Evolutionary conservation across 2,113 vertebrate species (phyloP), one percentile per base, ranked within the genome.

Genomic region (Osmerus eperlanus): DNA sequence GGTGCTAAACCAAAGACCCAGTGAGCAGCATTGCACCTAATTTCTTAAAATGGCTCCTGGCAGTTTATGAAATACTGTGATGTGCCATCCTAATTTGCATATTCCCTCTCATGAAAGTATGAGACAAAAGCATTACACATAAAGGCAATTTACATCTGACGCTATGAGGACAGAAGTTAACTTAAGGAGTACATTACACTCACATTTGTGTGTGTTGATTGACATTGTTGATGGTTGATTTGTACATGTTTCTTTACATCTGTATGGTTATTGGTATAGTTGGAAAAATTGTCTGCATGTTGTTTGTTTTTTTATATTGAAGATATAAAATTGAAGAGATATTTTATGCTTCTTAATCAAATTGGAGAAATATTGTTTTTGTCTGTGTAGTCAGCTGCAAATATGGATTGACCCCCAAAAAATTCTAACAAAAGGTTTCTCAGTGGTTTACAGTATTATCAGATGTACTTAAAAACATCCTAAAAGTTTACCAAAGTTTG

Each of bases 51-150:
- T 21, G 60, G 16, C 25, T 14, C 60, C 68, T 78, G 82, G 81
- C 76, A 47, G 68, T 81, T 72, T 84, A 79, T 81, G 79, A 76
- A 68, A 77, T 76, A 82, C 73, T 86, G 82, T 87, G 77, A 67
- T 71, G 72, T 74, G 70, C 29, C 79, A 81, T 73, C 80, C 77
- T 81, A 83, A 80, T 76, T 63, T 0, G 70, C 83, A 76, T 41
- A 67, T 71, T 78, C 62, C 52, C 9, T 47, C 41, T 47, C 47
- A 67, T 65, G 53, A 71, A 71, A 72, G 66, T 36, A 53, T 77
- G 69, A 77, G 74, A 62, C 68, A 47, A 47, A 47, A 47, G 41
- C 41, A 47, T 47, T 11, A 8, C 32, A 36, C 7, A 36, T 47
- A 47, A 47, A 47, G 9, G 7, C 41, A 47, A 2, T 47, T 47